Evolutionary conservation across 2,797 vertebrate genomes (phyloP).

Genomic region (Danio aesculapii): DNA sequence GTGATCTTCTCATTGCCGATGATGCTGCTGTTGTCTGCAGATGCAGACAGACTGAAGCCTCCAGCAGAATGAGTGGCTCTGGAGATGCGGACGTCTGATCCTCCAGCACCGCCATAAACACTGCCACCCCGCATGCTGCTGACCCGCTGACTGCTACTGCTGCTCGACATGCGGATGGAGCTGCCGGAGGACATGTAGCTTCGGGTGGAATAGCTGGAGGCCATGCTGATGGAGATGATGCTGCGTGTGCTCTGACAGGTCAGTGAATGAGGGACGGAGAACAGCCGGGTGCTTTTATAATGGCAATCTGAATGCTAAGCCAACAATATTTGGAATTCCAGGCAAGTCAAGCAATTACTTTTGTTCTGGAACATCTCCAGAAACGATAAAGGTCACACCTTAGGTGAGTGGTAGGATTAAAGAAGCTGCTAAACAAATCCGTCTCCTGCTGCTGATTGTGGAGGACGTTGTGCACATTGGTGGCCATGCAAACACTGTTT

Average conservation of each 20-base stretch:
- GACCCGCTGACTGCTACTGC: neutral
- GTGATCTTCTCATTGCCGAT: conserved; percentile 69
- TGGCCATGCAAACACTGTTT: neutral
- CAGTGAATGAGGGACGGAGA: conserved; percentile 6
- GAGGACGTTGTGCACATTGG: no score
- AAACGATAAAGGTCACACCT: conserved; percentile 7
- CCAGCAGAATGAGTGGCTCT: neutral
- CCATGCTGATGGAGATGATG: conserved; percentile 16
- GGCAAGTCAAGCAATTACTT: conserved; percentile 2
- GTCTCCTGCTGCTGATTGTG: neutral
- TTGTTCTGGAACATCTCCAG: neutral
- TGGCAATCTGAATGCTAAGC: neutral
- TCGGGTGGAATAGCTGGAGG: conserved; percentile 27
- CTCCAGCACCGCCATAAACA: conserved; percentile 71
- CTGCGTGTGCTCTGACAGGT: conserved; percentile 8
- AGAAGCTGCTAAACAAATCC: neutral
- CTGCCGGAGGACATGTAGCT: conserved; percentile 38
- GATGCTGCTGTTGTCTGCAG: neutral
- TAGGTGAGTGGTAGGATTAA: neutral
- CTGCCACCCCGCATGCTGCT: conserved; percentile 62
- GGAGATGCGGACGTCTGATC: conserved; percentile 62
- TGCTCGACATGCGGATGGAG: neutral
- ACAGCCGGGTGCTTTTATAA: conserved; percentile 43
- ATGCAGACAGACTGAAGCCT: neutral
- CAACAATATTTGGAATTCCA: conserved; percentile 23